These are phyloP conservation scores for Rhinolophus ferrumequinum DNA, from an alignment of 2,113 vertebrate genomes.

Conservation along the genomic window DNA sequence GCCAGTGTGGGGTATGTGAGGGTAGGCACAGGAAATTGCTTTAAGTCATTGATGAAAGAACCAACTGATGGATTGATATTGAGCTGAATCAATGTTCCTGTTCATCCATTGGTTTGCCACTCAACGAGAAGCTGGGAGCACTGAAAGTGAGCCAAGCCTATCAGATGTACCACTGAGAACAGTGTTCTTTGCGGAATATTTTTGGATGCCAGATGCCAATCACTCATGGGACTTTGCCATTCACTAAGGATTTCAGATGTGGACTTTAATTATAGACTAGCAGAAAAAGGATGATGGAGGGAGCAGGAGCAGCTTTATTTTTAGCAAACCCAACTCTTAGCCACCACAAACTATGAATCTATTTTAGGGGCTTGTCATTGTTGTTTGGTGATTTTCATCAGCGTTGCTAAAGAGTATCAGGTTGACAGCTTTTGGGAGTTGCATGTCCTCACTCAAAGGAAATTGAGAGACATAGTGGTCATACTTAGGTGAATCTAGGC, in stretches of 20 bases:
- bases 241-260: slow-evolving; percentile 70
- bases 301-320: slow-evolving; percentile 69
- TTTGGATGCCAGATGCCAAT: slow-evolving; percentile 80
- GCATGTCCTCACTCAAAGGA: neutral
- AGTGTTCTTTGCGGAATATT: slow-evolving; percentile 67
- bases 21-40: slow-evolving; percentile 57
- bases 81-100: slow-evolving; percentile 70
- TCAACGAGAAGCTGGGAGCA: slow-evolving; percentile 61
- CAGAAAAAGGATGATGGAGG: slow-evolving; percentile 45
- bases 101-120: slow-evolving; percentile 72
- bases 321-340: slow-evolving; percentile 67
- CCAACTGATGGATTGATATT: slow-evolving; percentile 73
- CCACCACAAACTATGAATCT: slow-evolving; percentile 45
- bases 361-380: slow-evolving; percentile 65
- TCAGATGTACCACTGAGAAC: slow-evolving; percentile 66
- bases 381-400: slow-evolving; percentile 59
- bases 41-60: slow-evolving; percentile 78
- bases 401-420: slow-evolving; percentile 20
- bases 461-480: neutral
- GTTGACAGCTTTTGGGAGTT: slow-evolving; percentile 53
- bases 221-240: slow-evolving; percentile 67
- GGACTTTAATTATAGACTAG: slow-evolving; percentile 78
- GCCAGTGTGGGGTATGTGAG: slow-evolving; percentile 70
- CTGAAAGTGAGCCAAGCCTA: slow-evolving; percentile 68
- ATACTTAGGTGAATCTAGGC: neutral